Percentiles rank a stretch among this genome's conserved stretches.
These are phyloP conservation scores for Meghimatium bilineatum DNA, from an alignment of 2,888 invertebrate species.

Conservation along the genomic window DNA sequence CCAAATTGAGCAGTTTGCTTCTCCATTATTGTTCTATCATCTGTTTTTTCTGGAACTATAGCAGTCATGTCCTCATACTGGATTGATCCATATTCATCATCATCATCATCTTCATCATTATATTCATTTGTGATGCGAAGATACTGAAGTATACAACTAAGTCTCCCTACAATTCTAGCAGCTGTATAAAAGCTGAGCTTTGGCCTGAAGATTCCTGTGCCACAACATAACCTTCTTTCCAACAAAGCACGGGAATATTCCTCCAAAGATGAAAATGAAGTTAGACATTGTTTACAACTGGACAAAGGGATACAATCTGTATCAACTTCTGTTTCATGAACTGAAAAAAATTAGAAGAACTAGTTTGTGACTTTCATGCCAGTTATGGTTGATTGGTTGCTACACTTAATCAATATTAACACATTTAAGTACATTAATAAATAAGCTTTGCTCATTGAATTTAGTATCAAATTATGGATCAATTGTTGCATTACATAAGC, in stretches of 20 bases:
- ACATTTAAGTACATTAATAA: no score
- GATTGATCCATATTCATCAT: not conserved
- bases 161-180: slow-evolving; percentile 30
- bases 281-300: slow-evolving; percentile 23
- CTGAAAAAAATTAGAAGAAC: not conserved
- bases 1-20: slow-evolving; percentile 26
- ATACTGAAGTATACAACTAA: slow-evolving; percentile 18
- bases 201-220: not conserved
- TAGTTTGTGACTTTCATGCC: no score
- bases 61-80: not conserved
- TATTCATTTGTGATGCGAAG: not conserved
- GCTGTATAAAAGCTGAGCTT: slow-evolving; percentile 35
- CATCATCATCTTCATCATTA: not conserved
- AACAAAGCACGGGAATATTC: slow-evolving; percentile 32
- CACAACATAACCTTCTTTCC: slow-evolving; percentile 26
- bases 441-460: no score
- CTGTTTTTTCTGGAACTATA: not conserved
- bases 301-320: slow-evolving; percentile 42
- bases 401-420: no score
- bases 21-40: not conserved
- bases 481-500: no score
- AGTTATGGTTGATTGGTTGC: no score
- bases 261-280: slow-evolving; percentile 46
- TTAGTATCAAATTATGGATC: no score
- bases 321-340: slow-evolving; percentile 9